A percentile compares a stretch with the other conserved stretches of the same genome.
Evolutionary conservation across 2,113 vertebrate genomes (phyloP).

Genomic region (Hippocampus mohnikei): DNA sequence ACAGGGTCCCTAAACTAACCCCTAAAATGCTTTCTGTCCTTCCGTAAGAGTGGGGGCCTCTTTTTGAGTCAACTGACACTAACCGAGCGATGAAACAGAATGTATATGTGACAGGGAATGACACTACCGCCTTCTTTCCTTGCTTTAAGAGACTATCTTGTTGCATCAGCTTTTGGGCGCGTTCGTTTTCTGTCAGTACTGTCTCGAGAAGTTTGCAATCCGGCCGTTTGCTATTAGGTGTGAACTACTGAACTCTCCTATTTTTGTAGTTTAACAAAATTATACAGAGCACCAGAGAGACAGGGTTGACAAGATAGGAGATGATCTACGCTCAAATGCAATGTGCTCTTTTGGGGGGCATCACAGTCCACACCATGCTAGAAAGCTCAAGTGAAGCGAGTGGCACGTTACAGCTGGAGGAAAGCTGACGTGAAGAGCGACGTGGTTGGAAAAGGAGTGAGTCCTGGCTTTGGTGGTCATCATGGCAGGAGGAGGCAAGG

Average conservation of each 20-base stretch:
- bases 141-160: too few relatives aligned
- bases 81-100: background rate
- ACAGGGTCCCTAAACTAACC: background rate
- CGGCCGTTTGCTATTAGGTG: background rate
- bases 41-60: background rate
- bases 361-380: slow-evolving; percentile 58
- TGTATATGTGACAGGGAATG: background rate
- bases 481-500: slow-evolving; percentile 66
- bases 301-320: background rate
- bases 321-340: slow-evolving; percentile 5
- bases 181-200: background rate
- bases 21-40: background rate
- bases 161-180: background rate
- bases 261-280: background rate
- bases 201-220: too few relatives aligned
- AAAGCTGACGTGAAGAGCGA: slow-evolving; percentile 71
- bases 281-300: background rate
- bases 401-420: slow-evolving; percentile 79
- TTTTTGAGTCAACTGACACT: background rate
- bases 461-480: slow-evolving; percentile 76
- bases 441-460: slow-evolving; percentile 79
- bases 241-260: background rate
- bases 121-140: too few relatives aligned
- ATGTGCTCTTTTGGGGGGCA: slow-evolving; percentile 6
- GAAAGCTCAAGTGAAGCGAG: slow-evolving; percentile 7